Evolutionary conservation across 2,888 invertebrate species (phyloP).

Genomic region (Andricus quercusramuli): DNA sequence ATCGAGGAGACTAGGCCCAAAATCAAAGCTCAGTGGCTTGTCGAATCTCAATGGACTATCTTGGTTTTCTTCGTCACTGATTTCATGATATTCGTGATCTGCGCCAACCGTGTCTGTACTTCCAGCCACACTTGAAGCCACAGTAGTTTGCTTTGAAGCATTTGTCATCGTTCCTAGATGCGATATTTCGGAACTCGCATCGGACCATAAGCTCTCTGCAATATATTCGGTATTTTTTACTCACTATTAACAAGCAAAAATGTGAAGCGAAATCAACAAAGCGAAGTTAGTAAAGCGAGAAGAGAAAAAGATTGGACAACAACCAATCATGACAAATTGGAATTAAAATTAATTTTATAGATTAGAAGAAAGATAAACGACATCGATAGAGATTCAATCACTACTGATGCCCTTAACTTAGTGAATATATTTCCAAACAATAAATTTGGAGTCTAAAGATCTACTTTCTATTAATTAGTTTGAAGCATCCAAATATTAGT

Average conservation of each 20-base stretch:
- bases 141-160: constrained; percentile 64
- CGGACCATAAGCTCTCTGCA: constrained; percentile 75
- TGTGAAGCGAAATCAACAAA: not conserved
- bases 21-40: constrained; percentile 83
- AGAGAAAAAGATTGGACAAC: not conserved
- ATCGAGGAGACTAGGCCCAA: constrained; percentile 94
- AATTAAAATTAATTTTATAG: no score
- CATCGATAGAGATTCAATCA: no score
- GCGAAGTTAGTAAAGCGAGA: not conserved
- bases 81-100: constrained; percentile 91
- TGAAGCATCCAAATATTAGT: not conserved
- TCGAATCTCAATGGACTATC: constrained; percentile 79
- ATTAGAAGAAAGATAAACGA: no score
- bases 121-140: constrained; percentile 65
- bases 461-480: not conserved
- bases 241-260: not conserved
- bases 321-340: no score
- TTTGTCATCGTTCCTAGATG: constrained; percentile 65
- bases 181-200: constrained; percentile 71
- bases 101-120: constrained; percentile 62
- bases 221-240: constrained; percentile 24
- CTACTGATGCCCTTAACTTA: not conserved
- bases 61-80: constrained; percentile 87
- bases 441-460: not conserved
- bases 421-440: not conserved